Evolutionary conservation across 1,140 invertebrate species (phyloP).

Genomic region (Sycophila sp.): DNA sequence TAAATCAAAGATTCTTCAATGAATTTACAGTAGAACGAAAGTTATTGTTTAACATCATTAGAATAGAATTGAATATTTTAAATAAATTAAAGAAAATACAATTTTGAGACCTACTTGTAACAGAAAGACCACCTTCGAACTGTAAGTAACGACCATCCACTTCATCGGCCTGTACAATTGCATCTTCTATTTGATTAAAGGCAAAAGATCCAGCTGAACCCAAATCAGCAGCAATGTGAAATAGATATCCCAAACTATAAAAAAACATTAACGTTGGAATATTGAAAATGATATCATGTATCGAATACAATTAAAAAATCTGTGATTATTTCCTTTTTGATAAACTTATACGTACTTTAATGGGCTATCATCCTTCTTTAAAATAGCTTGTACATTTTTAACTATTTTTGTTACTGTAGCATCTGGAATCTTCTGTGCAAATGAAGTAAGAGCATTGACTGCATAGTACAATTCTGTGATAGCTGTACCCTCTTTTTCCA

Average conservation of each 20-base stretch:
- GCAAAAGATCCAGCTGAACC: constrained; percentile 75
- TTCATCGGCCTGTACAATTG: constrained; percentile 94
- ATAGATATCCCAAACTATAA: constrained; percentile 82
- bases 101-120: constrained; percentile 65
- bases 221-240: constrained; percentile 79
- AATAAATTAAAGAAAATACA: neutral
- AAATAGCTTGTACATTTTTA: constrained; percentile 73
- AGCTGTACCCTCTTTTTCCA: constrained; percentile 64
- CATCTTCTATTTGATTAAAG: constrained; percentile 86
- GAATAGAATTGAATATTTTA: neutral
- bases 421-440: constrained; percentile 61
- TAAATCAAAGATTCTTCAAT: constrained; percentile 38
- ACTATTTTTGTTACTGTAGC: constrained; percentile 69
- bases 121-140: constrained; percentile 89
- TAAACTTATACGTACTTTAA: constrained; percentile 69
- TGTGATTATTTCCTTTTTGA: constrained; percentile 32
- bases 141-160: constrained; percentile 88
- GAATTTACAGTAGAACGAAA: constrained; percentile 50
- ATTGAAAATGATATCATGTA: neutral
- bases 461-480: constrained; percentile 65
- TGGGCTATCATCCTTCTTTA: constrained; percentile 83
- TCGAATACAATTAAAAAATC: neutral
- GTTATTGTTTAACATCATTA: constrained; percentile 46
- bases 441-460: constrained; percentile 53
- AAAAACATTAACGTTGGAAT: constrained; percentile 8